A percentile compares a stretch with the other conserved stretches of the same genome.
These are phyloP conservation scores for Abramis brama DNA, from an alignment of 2,113 vertebrate species.

Conservation along the genomic window DNA sequence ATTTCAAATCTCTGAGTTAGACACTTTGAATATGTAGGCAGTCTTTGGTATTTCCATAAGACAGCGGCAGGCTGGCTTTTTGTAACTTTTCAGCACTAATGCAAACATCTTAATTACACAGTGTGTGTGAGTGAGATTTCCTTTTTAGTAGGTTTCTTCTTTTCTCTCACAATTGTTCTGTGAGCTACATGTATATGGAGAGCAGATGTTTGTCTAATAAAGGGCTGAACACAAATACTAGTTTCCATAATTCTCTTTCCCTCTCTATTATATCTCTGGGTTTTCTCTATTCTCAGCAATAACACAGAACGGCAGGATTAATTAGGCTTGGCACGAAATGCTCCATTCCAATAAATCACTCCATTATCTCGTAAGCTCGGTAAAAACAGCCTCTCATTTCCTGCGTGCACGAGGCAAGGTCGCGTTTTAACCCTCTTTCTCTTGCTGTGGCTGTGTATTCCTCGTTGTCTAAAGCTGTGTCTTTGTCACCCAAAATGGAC, in stretches of 20 bases:
- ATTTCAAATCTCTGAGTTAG: background rate
- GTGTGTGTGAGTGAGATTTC: conserved; percentile 35
- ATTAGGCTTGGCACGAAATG: conserved; percentile 69
- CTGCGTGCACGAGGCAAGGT: conserved; percentile 56
- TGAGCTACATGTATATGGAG: conserved; percentile 26
- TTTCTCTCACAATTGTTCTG: conserved; percentile 15
- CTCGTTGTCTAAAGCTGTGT: conserved; percentile 3
- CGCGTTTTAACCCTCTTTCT: conserved; percentile 62
- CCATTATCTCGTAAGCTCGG: conserved; percentile 72
- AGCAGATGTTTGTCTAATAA: conserved; percentile 49
- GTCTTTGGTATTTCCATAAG: conserved; percentile 9
- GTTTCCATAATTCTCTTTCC: conserved; percentile 39
- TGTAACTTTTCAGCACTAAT: conserved; percentile 14
- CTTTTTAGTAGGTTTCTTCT: conserved; percentile 44
- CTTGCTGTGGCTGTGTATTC: conserved; percentile 37
- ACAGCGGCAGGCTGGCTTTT: background rate
- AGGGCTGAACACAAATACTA: conserved; percentile 22
- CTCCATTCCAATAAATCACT: conserved; percentile 72
- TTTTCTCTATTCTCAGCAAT: conserved; percentile 51
- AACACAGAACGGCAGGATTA: conserved; percentile 61
- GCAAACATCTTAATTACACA: conserved; percentile 24
- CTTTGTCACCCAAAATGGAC: background rate
- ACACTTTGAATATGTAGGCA: background rate
- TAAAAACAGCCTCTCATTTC: conserved; percentile 68
- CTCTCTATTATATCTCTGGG: conserved; percentile 34